Evolutionary conservation across 2,888 invertebrate species (phyloP), one percentile per base, ranked within the genome.

Genomic region (Brenthis ino): DNA sequence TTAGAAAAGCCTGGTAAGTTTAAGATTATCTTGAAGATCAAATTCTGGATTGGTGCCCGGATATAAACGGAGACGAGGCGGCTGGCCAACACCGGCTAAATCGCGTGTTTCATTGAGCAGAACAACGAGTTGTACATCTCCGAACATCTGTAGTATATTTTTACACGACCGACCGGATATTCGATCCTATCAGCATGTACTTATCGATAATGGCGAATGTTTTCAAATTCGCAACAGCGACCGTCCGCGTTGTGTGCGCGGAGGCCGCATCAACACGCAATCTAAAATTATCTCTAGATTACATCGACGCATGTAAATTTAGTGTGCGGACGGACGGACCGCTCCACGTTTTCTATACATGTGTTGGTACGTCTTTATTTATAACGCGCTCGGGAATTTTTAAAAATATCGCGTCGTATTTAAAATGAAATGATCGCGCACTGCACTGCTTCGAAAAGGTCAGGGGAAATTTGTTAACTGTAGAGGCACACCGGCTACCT

Each of bases 371-470:
- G 74, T 74, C 72, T 77, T 79, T 85, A 85, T 84, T 84, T 81
- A 82, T 82, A 82, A 67, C 77, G 72, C 70, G 75, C 77, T 77
- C 77, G 80, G 75, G 77, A 76, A 76, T 79, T 80, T 81, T 79
- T 82, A 82, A 78, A 82, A 82, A 82, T 80, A 81, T 70, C 74
- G 66, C 68, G 70, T 72, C 64, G 69, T 80, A 79, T 80, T 88
- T 85, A 84, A 84, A 85, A 84, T 83, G 83, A 83, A 82, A 79
- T 78, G 78, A 76, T 73, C 77, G 77, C 79, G 81, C 77, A 81
- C 79, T 82, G 82, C 83, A 82, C 80, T 75, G 79, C 79, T 13
- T 24, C n/a, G 82, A 82, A 87, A 91, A 91, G 91, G 91, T 90
- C 91, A 90, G 84, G 88, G 89, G 79, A 81, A 85, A 80, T 75